Percentiles rank a stretch among this genome's conserved stretches.
Conservation (phyloP, 2,113 vertebrate species). For the Gorsachius goisagi region DNA sequence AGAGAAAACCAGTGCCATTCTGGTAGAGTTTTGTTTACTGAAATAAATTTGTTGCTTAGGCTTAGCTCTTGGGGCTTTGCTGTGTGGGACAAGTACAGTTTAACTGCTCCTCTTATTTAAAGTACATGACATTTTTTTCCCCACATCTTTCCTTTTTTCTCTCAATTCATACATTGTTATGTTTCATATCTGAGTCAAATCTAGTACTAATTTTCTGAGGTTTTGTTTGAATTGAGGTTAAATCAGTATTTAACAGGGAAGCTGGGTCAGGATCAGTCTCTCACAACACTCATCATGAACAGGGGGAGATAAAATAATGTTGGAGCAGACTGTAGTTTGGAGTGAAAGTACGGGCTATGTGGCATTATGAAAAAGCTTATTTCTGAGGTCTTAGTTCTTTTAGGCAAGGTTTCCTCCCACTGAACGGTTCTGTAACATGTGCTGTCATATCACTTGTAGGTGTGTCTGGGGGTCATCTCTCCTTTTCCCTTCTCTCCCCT, state of each 20-base stretch:
- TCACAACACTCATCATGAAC: neutral
- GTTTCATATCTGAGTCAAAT: neutral
- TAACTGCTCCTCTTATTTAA: neutral
- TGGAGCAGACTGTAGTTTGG: neutral
- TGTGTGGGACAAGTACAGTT: neutral
- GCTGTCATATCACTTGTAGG: neutral
- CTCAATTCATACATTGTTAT: neutral
- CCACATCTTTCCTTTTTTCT: neutral
- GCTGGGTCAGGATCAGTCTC: neutral
- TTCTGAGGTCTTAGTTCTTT: neutral
- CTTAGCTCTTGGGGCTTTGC: neutral
- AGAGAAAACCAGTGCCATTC: neutral
- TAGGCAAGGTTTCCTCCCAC: neutral
- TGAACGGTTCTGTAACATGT: fast-evolving
- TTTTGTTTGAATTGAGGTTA: neutral
- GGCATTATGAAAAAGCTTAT: neutral
- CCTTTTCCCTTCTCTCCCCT: neutral
- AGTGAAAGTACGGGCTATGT: neutral
- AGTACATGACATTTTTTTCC: neutral
- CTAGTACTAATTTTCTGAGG: neutral
- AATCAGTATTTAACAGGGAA: neutral
- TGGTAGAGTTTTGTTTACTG: neutral
- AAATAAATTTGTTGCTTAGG: neutral
- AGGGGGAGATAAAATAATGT: neutral
- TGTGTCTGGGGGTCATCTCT: neutral